A percentile compares a stretch with the other conserved stretches of the same genome.
Evolutionary conservation across 2,888 invertebrate genomes (phyloP).

Genomic region (Diaperis boleti): DNA sequence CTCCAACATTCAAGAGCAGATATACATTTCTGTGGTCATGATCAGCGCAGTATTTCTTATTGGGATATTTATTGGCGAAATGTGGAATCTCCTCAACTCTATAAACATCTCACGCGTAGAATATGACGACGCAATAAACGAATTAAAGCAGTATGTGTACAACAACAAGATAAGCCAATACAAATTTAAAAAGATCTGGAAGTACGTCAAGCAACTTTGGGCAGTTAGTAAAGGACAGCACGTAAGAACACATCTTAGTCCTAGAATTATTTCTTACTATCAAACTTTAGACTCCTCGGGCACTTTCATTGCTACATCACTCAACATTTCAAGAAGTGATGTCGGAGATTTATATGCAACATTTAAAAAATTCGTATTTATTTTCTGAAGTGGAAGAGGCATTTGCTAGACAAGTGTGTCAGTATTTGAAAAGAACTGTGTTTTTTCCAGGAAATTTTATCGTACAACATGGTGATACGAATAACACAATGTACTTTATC

Average conservation of each 20-base stretch:
- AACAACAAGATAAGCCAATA: constrained; percentile 68
- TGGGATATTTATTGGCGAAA: constrained; percentile 70
- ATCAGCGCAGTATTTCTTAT: constrained; percentile 67
- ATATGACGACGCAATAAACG: constrained; percentile 69
- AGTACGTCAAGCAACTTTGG: constrained; percentile 70
- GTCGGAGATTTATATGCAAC: constrained; percentile 68
- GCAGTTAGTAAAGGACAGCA: constrained; percentile 69
- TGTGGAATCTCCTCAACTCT: constrained; percentile 69
- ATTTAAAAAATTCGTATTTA: constrained; percentile 68
- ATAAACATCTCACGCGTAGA: constrained; percentile 68
- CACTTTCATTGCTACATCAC: constrained; percentile 27
- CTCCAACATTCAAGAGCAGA: constrained; percentile 67
- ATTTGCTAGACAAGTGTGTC: constrained; percentile 68
- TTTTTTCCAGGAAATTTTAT: constrained; percentile 72
- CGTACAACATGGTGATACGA: constrained; percentile 70
- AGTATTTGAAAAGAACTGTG: constrained; percentile 68
- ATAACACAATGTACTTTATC: constrained; percentile 71
- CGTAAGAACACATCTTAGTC: constrained; percentile 54
- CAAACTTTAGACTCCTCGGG: constrained; percentile 30
- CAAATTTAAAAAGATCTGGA: constrained; percentile 70
- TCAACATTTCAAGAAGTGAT: constrained; percentile 59
- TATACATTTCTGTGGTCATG: constrained; percentile 67
- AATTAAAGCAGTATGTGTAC: constrained; percentile 64
- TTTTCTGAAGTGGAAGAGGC: constrained; percentile 68
- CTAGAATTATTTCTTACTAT: neutral